Base-by-base conservation (phyloP, 2,113 vertebrate genomes). In the Xenopus tropicalis region DNA sequence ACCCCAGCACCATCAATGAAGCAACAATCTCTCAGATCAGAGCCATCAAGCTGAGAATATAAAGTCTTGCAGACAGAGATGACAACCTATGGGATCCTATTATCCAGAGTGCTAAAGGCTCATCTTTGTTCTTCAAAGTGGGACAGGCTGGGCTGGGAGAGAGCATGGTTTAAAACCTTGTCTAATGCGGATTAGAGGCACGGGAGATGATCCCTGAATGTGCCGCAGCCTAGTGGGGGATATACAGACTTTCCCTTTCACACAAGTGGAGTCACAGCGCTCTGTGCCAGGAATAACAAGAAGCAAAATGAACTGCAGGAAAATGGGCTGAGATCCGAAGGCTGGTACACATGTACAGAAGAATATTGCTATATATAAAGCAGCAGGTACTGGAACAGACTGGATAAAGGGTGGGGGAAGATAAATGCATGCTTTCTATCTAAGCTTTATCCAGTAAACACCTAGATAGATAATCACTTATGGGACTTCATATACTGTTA, bases 81-180 rank as follows among this genome's bases (percentile, higher is more conserved):
- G 48, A 66, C 64, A 74, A 68, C 43, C 65, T 68, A 44, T 46
- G 11, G 46, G 46, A 75, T 75, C 65, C 44, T 63, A 75, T 75
- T 75, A 69, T 46, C 37, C 22, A 24, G 46, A 68, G 58, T 25
- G 66, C 59, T 17, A 75, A 63, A 68, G 66, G 42, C 73, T 63
- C 59, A 63, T 69, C 66, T 69, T 75, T 75, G 66, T 75, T 75
- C 48, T 63, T 56, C 25, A 74, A 74, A 74, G 57, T 74, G 64
- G 72, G 56, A 24, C 65, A 74, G 72, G 37, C n/a, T 51, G 4
- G 21, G 11, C 64, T 66, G 64, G 16, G 65, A 61, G 52, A 24
- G 48, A 68, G 48, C 37, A 48, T 63, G 51, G 58, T 61, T 54
- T 63, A 61, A 74, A 74, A 54, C 42, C 42, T 42, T 59, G 22